Percentiles rank a stretch among this genome's conserved stretches.
Conservation (phyloP, 1,140 invertebrate genomes). For the Papilio polytes region DNA sequence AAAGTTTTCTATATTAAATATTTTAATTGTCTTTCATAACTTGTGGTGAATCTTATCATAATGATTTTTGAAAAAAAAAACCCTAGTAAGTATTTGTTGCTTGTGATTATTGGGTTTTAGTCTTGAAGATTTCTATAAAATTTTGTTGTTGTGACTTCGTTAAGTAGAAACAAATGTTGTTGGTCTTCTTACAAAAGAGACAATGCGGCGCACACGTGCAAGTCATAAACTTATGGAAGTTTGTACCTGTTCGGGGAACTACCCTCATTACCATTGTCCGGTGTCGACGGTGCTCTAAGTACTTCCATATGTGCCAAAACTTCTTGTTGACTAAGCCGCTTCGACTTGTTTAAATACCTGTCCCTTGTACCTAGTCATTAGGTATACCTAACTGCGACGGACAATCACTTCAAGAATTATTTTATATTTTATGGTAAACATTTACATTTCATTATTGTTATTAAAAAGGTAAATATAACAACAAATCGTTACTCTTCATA, state of each 20-base stretch:
- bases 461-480: background rate
- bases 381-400: background rate
- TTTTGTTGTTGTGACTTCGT: background rate
- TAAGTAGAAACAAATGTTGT: constrained; percentile 37
- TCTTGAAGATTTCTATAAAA: background rate
- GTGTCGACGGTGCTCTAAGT: constrained; percentile 55
- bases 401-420: background rate
- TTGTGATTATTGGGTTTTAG: background rate
- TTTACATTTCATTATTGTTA: background rate
- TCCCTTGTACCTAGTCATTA: background rate
- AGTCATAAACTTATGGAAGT: constrained; percentile 63
- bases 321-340: constrained; percentile 30
- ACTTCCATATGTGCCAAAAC: constrained; percentile 65
- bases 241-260: constrained; percentile 64
- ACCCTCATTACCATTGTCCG: constrained; percentile 53
- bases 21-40: no score
- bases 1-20: no score
- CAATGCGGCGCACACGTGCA: constrained; percentile 69
- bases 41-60: no score
- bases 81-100: background rate
- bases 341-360: constrained; percentile 27
- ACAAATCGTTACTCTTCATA: no score
- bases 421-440: background rate
- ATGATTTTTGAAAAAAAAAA: no score
- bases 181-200: constrained; percentile 40